These are phyloP conservation scores for Drosophila siamana DNA, from an alignment of 2,888 invertebrate genomes.

Conservation along the genomic window DNA sequence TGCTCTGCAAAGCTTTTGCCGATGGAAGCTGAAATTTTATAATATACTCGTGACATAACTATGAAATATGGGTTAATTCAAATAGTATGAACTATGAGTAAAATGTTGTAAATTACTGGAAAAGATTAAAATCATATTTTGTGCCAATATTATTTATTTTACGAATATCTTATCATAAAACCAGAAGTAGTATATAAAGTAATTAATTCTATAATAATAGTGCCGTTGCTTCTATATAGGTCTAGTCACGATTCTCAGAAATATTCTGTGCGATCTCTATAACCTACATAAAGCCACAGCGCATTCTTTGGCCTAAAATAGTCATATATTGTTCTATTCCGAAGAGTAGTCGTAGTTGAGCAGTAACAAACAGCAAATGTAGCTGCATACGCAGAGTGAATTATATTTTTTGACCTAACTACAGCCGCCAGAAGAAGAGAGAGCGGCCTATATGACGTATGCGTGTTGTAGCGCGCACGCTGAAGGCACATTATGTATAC, in stretches of 20 bases:
- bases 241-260: no score
- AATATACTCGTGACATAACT: no score
- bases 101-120: no score
- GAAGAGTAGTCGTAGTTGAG: background rate
- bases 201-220: no score
- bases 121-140: no score
- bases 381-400: slow-evolving; percentile 14
- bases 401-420: slow-evolving; percentile 21
- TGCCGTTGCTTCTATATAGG: no score
- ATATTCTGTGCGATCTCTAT: background rate
- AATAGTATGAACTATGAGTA: no score
- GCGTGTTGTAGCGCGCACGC: slow-evolving; percentile 39
- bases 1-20: background rate
- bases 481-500: slow-evolving; percentile 69
- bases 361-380: background rate
- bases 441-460: slow-evolving; percentile 66
- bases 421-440: background rate
- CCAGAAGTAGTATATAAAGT: no score
- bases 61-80: no score
- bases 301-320: background rate
- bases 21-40: no score
- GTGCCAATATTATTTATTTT: no score
- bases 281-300: background rate
- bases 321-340: slow-evolving; percentile 1
- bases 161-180: no score